A percentile compares a stretch with the other conserved stretches of the same genome.
phyloP scores from a whole-genome alignment of 2,113 vertebrate genomes.

The Syngnathus floridae region DNA sequence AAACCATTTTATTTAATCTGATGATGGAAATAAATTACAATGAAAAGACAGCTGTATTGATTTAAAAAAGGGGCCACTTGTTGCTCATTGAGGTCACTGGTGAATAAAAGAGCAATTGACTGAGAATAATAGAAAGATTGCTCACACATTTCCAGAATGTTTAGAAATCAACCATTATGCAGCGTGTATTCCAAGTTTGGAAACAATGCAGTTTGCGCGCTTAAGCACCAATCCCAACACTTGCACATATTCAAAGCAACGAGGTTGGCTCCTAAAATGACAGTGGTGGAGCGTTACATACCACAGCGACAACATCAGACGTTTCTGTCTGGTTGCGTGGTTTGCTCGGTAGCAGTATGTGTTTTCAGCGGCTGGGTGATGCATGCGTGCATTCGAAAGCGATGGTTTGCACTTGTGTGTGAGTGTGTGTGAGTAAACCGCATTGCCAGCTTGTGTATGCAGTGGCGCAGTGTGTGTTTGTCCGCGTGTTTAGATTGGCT shows the following conservation, averaged over 20 bases:
- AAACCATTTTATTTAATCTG: neutral
- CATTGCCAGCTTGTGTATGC: slow-evolving; percentile 30
- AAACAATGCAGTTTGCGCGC: slow-evolving; percentile 27
- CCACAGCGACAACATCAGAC: slow-evolving; percentile 63
- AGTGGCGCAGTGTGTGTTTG: slow-evolving; percentile 37
- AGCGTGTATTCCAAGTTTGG: neutral
- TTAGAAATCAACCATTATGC: no score
- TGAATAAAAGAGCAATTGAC: neutral
- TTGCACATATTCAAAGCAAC: slow-evolving; percentile 36
- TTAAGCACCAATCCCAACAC: slow-evolving; percentile 51
- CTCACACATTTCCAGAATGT: neutral
- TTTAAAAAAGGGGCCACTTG: neutral
- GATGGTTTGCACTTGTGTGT: slow-evolving; percentile 25
- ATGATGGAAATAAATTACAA: neutral
- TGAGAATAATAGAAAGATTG: neutral
- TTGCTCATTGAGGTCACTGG: neutral
- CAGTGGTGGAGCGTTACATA: slow-evolving; percentile 61
- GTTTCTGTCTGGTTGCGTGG: slow-evolving; percentile 53
- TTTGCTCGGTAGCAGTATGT: slow-evolving; percentile 46
- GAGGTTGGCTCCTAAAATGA: slow-evolving; percentile 50
- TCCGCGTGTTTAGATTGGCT: slow-evolving; percentile 51
- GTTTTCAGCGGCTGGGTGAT: slow-evolving; percentile 28
- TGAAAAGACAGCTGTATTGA: neutral
- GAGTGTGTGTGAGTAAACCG: slow-evolving; percentile 21
- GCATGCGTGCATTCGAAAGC: slow-evolving; percentile 26